These are phyloP conservation scores for Acronicta psi DNA, from an alignment of 2,888 invertebrate species.

Conservation along the genomic window DNA sequence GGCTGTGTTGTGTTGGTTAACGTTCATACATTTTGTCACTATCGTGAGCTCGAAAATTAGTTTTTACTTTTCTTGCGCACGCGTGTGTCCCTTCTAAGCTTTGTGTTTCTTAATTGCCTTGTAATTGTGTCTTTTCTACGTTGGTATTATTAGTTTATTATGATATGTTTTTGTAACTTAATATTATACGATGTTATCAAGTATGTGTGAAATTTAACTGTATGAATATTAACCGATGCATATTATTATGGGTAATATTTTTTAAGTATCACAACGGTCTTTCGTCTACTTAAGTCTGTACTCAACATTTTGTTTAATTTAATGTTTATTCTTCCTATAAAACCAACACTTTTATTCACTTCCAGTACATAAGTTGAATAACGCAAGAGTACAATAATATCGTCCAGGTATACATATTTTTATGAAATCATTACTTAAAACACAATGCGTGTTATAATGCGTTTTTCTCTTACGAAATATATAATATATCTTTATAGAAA, in stretches of 20 bases:
- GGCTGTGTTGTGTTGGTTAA: conserved; percentile 22
- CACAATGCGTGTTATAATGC: too few relatives aligned
- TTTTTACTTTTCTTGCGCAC: too few relatives aligned
- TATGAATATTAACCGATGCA: conserved; percentile 25
- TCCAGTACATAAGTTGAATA: not conserved
- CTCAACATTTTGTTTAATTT: not conserved
- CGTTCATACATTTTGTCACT: conserved; percentile 21
- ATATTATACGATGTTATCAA: too few relatives aligned
- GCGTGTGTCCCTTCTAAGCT: too few relatives aligned
- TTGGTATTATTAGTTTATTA: too few relatives aligned
- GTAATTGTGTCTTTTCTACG: too few relatives aligned
- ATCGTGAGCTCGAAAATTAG: too few relatives aligned
- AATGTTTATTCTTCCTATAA: not conserved
- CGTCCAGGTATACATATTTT: not conserved
- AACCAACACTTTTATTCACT: not conserved
- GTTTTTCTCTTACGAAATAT: too few relatives aligned
- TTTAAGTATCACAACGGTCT: conserved; percentile 33
- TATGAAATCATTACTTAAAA: not conserved
- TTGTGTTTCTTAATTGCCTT: too few relatives aligned
- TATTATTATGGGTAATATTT: conserved; percentile 13
- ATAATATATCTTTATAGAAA: too few relatives aligned
- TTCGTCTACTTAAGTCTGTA: not conserved
- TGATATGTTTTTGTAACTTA: too few relatives aligned
- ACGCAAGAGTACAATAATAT: conserved; percentile 7
- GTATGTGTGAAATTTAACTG: not conserved